Evolutionary conservation across 1,140 invertebrate species (phyloP), one percentile per base, ranked within the genome.

Genomic region (Popillia japonica): DNA sequence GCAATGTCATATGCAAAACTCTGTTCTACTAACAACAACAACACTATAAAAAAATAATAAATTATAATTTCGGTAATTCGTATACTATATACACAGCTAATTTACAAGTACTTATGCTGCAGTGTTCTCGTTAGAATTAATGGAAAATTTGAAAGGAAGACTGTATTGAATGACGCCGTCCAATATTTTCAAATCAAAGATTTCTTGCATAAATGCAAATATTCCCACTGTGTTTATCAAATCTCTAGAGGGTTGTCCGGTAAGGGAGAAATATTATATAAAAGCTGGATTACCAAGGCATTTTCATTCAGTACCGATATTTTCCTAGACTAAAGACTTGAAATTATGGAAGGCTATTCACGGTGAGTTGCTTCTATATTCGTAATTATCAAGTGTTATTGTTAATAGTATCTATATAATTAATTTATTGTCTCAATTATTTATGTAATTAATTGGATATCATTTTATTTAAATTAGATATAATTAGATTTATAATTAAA

Each of bases 161-260:
- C 61, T 6, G 27, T 68, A 68, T 34, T 68, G 61, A 8, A 27
- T 68, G 14, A 68, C 61, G 61, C 61, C 61, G 61, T 68, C 61
- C 61, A 68, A 23, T 22, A 27, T 68, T 68, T 68, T 68, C 22
- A 68, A 68, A 68, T 68, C 61, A 68, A 68, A 68, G 61, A 68
- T 68, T 68, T 20, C 27, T 68, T 68, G 61, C 27, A 68, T 68
- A 68, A 68, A 68, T 68, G 61, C 61, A 27, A 68, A 68, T 68
- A 68, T 68, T 68, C 22, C 27, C 61, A 10, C 20, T 68, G 61
- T 68, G 27, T 68, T 68, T 68, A 27, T 27, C 61, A 22, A 68
- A 68, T 68, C 61, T 20, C 61, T 22, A 22, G 61, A 22, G 61
- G 22, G 22, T 9, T 4, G 11, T 68, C 61, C 17, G 22, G 27